Conservation (phyloP, 2,113 vertebrate species). For the Halichoerus grypus region DNA sequence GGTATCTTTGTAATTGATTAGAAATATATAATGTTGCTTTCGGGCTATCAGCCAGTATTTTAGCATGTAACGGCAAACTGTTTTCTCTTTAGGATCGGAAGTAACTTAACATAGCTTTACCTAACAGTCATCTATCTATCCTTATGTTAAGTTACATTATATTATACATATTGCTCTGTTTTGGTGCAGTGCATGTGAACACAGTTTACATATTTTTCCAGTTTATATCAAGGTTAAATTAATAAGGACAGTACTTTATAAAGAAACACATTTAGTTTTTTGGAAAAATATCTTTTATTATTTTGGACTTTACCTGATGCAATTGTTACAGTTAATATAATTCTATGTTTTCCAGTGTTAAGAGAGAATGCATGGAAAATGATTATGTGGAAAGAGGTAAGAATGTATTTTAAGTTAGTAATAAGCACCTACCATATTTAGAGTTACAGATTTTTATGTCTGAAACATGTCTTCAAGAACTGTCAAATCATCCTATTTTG, state of each 20-base stretch:
- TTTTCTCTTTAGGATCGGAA: neutral
- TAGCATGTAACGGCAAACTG: neutral
- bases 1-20: neutral
- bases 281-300: neutral
- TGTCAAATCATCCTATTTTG: neutral
- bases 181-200: neutral
- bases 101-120: neutral
- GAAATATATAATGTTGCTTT: neutral
- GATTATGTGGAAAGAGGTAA: conserved; percentile 97
- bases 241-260: neutral
- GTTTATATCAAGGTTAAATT: neutral
- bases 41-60: neutral
- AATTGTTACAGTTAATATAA: neutral
- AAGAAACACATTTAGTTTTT: neutral
- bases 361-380: conserved; percentile 93
- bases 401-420: conserved; percentile 27
- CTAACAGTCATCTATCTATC: neutral
- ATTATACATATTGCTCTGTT: neutral
- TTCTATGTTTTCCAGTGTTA: conserved; percentile 92
- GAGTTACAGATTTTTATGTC: conserved; percentile 8
- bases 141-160: neutral
- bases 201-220: neutral
- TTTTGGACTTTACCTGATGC: neutral
- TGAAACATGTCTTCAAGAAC: neutral
- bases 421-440: neutral